Base-by-base conservation (phyloP, 2,888 invertebrate species). In the Cynaeus angustus region DNA sequence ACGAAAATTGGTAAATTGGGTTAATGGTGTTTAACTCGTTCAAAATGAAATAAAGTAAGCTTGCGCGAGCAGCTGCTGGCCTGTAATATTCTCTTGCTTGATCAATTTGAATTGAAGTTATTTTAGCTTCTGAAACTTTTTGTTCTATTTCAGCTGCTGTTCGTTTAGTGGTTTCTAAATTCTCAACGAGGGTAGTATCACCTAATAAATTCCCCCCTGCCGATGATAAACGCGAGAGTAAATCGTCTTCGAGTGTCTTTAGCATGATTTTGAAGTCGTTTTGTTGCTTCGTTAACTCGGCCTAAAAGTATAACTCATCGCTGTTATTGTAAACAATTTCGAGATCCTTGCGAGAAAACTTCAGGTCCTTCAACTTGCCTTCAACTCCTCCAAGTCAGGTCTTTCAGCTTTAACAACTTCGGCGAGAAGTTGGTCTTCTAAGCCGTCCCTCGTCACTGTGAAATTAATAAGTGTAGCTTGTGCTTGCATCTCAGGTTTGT, bases 401-500 rank as follows among this genome's bases (percentile, higher is more conserved):
- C 98, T 89, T 86, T 98, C 98, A 6, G 96, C 97, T 87, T 97
- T 97, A 0, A 98, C 98, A 9, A 98, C 98, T 88, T 97, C 97
- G 10, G 97, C 98, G 67, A 98, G 86, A 12, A 98, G 88, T 85
- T 98, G 98, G 85, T 98, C 98, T 87, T 98, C 98, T 50, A 98
- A 86, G 6, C 98, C 98, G 82, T 98, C 98, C 80, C 96, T 90
- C 5, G 98, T 98, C 5, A 98, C 98, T 7, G 98, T 98, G 81
- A 98, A 98, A 86, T 98, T 98, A 74, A 98, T 97, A 68, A 98
- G 87, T 1, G 98, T 98, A 0, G 97, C 96, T 87, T 98, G 98
- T 9, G 98, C 98, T 86, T 98, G 98, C 95, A 98, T 96, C 88
- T 98, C 98, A 0, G 98, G 98, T 83, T 98, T 96, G 84, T 98